Evolutionary conservation across 2,888 invertebrate genomes (phyloP).

Genomic region (Hypselothyrea guttata): DNA sequence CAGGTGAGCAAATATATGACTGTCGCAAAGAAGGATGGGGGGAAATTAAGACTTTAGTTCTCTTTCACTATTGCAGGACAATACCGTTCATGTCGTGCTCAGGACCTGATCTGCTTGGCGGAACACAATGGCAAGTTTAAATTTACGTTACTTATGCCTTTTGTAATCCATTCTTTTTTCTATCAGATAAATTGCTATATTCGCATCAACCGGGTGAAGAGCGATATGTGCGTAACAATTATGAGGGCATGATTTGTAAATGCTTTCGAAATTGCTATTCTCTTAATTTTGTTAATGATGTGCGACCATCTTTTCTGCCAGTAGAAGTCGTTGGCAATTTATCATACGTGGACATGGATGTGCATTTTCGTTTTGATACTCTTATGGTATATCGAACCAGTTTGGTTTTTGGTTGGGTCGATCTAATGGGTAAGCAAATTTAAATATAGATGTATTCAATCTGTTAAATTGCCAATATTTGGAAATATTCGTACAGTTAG

Average conservation of each 20-base stretch:
- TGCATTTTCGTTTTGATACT: constrained; percentile 82
- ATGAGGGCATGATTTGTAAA: constrained; percentile 79
- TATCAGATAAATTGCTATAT: constrained; percentile 69
- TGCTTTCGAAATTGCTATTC: constrained; percentile 81
- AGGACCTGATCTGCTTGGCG: constrained; percentile 78
- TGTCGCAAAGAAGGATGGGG: constrained; percentile 22
- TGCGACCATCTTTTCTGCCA: constrained; percentile 76
- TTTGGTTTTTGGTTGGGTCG: constrained; percentile 83
- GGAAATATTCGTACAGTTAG: constrained; percentile 82
- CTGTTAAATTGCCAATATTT: too few species aligned
- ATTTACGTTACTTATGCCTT: background rate
- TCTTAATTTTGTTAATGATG: constrained; percentile 78
- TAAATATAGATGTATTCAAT: too few species aligned
- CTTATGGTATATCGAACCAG: constrained; percentile 83
- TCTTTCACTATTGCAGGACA: constrained; percentile 51
- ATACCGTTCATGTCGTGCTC: constrained; percentile 68
- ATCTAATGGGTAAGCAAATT: constrained; percentile 81
- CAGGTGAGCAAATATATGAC: constrained; percentile 73
- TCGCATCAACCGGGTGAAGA: constrained; percentile 74
- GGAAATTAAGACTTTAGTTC: constrained; percentile 22
- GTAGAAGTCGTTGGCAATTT: constrained; percentile 68
- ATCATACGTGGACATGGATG: constrained; percentile 81
- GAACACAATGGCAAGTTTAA: constrained; percentile 73
- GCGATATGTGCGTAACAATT: constrained; percentile 66
- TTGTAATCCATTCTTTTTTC: background rate